These are phyloP conservation scores for Speoplatyrhinus poulsoni DNA, from an alignment of 2,113 vertebrate species.

Conservation along the genomic window DNA sequence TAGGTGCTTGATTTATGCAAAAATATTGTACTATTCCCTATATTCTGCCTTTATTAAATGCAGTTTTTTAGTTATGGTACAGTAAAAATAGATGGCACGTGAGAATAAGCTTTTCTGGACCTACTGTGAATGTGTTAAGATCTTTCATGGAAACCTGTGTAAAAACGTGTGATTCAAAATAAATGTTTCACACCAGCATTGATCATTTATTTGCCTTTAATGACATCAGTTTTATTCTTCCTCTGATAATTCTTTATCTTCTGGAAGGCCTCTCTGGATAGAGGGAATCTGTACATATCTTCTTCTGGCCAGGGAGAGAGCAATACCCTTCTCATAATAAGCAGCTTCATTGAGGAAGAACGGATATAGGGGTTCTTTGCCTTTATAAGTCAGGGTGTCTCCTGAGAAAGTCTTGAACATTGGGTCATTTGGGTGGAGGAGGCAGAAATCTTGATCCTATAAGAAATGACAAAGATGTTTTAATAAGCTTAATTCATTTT, in stretches of 20 bases:
- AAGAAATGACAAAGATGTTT: neutral
- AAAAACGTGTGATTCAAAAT: constrained; percentile 40
- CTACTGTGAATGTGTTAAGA: constrained; percentile 22
- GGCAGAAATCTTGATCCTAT: constrained; percentile 73
- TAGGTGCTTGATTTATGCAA: no score
- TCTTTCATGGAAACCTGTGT: neutral
- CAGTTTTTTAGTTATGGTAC: constrained; percentile 10
- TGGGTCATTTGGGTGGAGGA: constrained; percentile 63
- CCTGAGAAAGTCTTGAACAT: constrained; percentile 74
- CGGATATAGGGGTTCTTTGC: constrained; percentile 63
- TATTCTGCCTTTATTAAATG: constrained; percentile 33
- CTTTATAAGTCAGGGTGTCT: constrained; percentile 62
- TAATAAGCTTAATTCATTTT: neutral
- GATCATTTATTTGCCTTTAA: constrained; percentile 29
- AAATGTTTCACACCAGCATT: constrained; percentile 8
- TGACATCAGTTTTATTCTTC: constrained; percentile 32
- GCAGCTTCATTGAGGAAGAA: constrained; percentile 76
- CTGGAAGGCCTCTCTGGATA: constrained; percentile 35
- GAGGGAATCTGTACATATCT: constrained; percentile 52
- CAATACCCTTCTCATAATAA: constrained; percentile 74
- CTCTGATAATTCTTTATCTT: constrained; percentile 24
- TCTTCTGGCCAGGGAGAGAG: constrained; percentile 65
- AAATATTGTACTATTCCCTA: neutral
- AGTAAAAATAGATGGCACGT: constrained; percentile 5
- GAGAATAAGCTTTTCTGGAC: constrained; percentile 45